Evolutionary conservation across 2,888 invertebrate genomes (phyloP).

Genomic region (Hetaerina titia): DNA sequence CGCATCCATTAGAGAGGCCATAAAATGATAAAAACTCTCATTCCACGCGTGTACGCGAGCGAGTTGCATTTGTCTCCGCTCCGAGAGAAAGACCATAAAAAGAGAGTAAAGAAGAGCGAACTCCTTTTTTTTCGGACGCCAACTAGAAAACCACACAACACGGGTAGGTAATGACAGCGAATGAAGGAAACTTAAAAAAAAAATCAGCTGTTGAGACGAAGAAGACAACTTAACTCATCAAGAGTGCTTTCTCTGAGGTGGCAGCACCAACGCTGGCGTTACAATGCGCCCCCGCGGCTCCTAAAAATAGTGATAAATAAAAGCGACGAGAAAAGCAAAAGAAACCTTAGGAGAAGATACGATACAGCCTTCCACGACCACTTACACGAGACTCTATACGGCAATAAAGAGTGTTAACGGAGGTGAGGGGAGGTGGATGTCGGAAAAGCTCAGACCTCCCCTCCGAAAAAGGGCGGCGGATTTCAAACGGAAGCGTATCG

Average conservation of each 20-base stretch:
- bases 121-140: not conserved
- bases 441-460: not conserved
- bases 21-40: not conserved
- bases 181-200: not conserved
- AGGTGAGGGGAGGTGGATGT: not conserved
- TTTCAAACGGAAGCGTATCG: slow-evolving; percentile 22
- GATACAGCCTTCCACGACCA: not conserved
- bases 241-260: not conserved
- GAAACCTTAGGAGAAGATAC: not conserved
- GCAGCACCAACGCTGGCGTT: not conserved
- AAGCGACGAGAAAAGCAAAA: not conserved
- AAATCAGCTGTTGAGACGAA: not conserved
- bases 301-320: not conserved
- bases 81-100: not conserved
- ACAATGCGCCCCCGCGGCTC: not conserved
- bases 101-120: not conserved
- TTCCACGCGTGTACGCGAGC: not conserved
- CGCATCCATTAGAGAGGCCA: not conserved
- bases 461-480: not conserved
- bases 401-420: not conserved
- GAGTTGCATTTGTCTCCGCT: not conserved
- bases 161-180: not conserved
- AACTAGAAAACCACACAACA: not conserved
- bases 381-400: not conserved
- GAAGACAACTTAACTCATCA: not conserved